phyloP scores from a whole-genome alignment of 2,888 invertebrate genomes.

The Tanypteryx hageni region DNA sequence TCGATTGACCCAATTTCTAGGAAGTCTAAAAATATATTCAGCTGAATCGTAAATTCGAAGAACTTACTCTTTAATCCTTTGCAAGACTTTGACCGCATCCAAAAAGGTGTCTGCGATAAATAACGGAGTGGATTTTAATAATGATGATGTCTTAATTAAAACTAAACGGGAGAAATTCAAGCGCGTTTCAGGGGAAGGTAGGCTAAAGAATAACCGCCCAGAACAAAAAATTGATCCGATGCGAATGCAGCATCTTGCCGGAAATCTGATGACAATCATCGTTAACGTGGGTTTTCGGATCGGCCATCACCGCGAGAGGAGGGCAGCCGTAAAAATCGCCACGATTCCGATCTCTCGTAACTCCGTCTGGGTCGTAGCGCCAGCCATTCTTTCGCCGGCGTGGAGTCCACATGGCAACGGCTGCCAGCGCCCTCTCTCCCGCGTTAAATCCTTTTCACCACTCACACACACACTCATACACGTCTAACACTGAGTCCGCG shows the following conservation, averaged over 20 bases:
- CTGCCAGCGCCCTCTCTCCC: constrained; percentile 23
- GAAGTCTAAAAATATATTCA: too few species aligned
- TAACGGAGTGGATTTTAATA: too few species aligned
- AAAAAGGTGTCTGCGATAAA: too few species aligned
- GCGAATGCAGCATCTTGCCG: not conserved
- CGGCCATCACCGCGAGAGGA: not conserved
- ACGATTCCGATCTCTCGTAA: not conserved
- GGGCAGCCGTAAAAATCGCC: not conserved
- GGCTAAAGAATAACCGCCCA: not conserved
- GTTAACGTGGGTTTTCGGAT: not conserved
- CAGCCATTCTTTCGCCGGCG: not conserved
- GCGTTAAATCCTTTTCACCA: constrained; percentile 49
- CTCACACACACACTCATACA: not conserved
- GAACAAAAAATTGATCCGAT: not conserved
- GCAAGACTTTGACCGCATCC: too few species aligned
- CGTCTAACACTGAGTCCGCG: constrained; percentile 22
- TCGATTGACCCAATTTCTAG: too few species aligned
- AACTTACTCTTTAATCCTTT: too few species aligned
- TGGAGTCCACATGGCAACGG: constrained; percentile 18
- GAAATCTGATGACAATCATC: not conserved
- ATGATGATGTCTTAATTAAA: too few species aligned
- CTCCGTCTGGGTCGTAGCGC: not conserved
- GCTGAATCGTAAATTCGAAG: too few species aligned
- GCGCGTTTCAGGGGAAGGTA: not conserved
- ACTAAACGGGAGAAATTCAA: too few species aligned